phyloP scores from a whole-genome alignment of 2,797 vertebrate genomes.

The Lemur catta region DNA sequence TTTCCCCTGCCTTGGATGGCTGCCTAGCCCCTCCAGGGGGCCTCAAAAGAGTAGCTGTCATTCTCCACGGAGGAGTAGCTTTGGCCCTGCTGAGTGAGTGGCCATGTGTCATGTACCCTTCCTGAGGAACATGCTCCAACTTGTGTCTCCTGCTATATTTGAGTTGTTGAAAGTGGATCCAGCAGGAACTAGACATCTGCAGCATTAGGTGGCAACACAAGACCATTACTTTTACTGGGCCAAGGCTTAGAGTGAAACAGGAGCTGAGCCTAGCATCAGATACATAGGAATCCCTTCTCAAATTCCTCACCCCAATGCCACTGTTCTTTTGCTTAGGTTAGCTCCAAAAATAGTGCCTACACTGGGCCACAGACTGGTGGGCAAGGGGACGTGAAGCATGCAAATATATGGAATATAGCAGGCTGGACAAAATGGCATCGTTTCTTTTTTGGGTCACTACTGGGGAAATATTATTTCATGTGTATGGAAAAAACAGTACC shows the following conservation, averaged over 20 bases:
- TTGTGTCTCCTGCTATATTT: conserved; percentile 71
- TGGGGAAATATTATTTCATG: neutral
- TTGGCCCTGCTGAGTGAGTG: conserved; percentile 43
- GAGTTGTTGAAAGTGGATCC: conserved; percentile 65
- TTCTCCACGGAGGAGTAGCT: conserved; percentile 17
- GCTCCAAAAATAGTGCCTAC: neutral
- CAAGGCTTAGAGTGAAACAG: conserved; percentile 65
- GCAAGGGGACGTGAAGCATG: neutral
- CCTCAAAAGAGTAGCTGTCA: conserved; percentile 56
- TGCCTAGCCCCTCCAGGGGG: neutral
- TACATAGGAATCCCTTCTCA: conserved; percentile 69
- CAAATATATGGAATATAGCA: neutral
- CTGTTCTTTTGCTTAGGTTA: conserved; percentile 30
- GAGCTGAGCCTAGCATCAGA: conserved; percentile 50
- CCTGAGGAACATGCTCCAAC: conserved; percentile 59
- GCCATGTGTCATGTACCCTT: conserved; percentile 51
- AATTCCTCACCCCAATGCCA: conserved; percentile 51
- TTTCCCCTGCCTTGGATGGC: conserved; percentile 23
- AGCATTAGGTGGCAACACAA: conserved; percentile 47
- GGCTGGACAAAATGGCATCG: conserved; percentile 16
- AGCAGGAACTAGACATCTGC: conserved; percentile 53
- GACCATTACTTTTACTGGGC: conserved; percentile 48
- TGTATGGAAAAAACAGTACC: conserved; percentile 13
- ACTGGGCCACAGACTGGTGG: fast-evolving
- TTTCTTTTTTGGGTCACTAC: neutral